phyloP scores from a whole-genome alignment of 2,888 invertebrate genomes.

The Drosophila borborema region DNA sequence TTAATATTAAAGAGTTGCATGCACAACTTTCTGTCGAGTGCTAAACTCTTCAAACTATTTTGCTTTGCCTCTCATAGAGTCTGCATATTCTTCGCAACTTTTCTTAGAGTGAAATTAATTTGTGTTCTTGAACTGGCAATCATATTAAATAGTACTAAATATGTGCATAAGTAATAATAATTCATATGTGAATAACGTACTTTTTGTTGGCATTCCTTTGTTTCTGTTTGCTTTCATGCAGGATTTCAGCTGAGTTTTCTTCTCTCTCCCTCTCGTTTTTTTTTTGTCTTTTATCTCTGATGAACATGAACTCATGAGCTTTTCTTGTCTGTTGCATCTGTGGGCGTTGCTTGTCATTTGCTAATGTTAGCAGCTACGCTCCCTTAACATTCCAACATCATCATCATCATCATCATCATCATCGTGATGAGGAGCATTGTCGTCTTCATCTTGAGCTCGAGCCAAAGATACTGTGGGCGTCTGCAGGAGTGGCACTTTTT shows the following conservation, averaged over 20 bases:
- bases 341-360: slow-evolving; percentile 54
- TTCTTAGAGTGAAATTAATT: background rate
- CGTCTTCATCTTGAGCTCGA: slow-evolving; percentile 19
- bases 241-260: slow-evolving; percentile 4
- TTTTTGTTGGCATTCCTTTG: slow-evolving; percentile 4
- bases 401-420: slow-evolving; percentile 17
- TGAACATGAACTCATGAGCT: slow-evolving; percentile 36
- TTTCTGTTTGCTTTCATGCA: background rate
- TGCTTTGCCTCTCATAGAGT: background rate
- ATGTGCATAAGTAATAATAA: slow-evolving; percentile 18
- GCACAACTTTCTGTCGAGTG: background rate
- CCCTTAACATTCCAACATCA: slow-evolving; percentile 25
- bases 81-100: background rate
- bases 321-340: slow-evolving; percentile 41
- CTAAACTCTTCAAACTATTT: background rate
- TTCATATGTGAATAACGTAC: slow-evolving; percentile 1
- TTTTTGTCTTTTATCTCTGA: slow-evolving; percentile 4
- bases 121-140: background rate
- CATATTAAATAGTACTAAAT: slow-evolving; percentile 1
- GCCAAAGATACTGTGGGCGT: slow-evolving; percentile 48
- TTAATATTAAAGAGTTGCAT: background rate
- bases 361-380: slow-evolving; percentile 32
- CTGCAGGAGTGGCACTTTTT: slow-evolving; percentile 47
- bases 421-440: slow-evolving; percentile 1
- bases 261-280: background rate